Conservation (phyloP, 53 echinoderm and acorn worm genomes). For the Temnopleurus reevesii region DNA sequence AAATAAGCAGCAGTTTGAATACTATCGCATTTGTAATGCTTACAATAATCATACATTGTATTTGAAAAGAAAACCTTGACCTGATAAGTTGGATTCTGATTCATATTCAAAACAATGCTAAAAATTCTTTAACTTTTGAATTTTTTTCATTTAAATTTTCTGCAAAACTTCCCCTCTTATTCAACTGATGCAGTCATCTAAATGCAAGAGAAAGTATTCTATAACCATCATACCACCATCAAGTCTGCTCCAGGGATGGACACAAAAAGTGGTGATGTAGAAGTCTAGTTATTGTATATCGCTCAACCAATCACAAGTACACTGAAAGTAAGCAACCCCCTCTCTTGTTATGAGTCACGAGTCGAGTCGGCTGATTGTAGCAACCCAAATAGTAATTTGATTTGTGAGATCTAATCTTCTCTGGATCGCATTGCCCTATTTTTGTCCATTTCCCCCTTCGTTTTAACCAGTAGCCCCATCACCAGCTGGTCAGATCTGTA, state of each 20-base stretch:
- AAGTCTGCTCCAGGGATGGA: not conserved
- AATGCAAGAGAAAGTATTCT: too few species aligned
- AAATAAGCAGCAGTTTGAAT: too few species aligned
- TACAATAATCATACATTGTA: too few species aligned
- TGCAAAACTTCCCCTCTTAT: too few species aligned
- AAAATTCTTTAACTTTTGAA: too few species aligned
- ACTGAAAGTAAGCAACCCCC: not conserved
- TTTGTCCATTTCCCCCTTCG: not conserved
- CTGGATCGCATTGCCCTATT: constrained; percentile 5
- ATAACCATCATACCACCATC: not conserved
- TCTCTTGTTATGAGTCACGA: constrained; percentile 14
- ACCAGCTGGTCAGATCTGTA: not conserved
- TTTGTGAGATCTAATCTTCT: not conserved
- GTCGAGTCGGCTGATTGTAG: constrained; percentile 9
- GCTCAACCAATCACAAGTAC: not conserved
- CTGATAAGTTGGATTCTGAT: too few species aligned
- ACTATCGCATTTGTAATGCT: too few species aligned
- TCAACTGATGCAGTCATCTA: too few species aligned
- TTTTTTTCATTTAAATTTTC: too few species aligned
- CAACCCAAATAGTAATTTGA: not conserved
- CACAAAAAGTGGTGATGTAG: not conserved
- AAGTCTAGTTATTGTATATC: not conserved
- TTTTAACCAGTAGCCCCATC: not conserved
- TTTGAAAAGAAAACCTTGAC: too few species aligned
- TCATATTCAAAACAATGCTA: too few species aligned